Base-by-base conservation (phyloP, 2,797 vertebrate genomes). In the Syngnathus acus region DNA sequence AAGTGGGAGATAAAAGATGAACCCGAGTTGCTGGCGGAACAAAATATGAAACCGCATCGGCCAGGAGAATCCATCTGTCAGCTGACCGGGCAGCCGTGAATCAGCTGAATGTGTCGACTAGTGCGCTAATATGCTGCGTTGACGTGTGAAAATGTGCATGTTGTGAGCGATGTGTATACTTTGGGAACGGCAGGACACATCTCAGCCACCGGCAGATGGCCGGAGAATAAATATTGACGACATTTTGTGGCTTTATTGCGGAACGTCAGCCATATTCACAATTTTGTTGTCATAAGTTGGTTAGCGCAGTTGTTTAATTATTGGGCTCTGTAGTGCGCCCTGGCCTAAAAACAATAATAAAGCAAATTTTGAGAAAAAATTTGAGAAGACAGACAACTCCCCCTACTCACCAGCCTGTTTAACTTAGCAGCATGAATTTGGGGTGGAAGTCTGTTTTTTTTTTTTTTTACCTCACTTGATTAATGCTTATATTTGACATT, bases 171-270 rank as follows among this genome's bases (percentile, higher is more conserved):
- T 37, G 26, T 57, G 55, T 57, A 17, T 57, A 57, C 55, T 57
- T 32, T 37, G 32, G 13, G 16, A 57, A 57, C 55, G 37, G 55
- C 55, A 17, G 79, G 78, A 79, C 55, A 37, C 55, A 57, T 57
- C 55, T 57, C 55, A 32, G 55, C 55, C 14, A 7, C 55, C 26
- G 13, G 55, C 55, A 57, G 55, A 57, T 57, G 55, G 55, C 55
- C 32, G 26, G 2, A 57, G 26, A 57, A 26, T 57, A 37, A 57
- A 57, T 57, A 57, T 38, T 57, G 55, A 17, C 6, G 6, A 32
- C 55, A 17, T 57, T 37, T 37, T 14, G 14, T 2, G 1, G 55
- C 37, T 57, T 57, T 57, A 57, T 17, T 57, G 26, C 6, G 32
- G 32, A 57, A 37, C 37, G 13, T 57, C 32, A 57, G 26, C 23